Percentiles rank a stretch among this genome's conserved stretches.
These are phyloP conservation scores for Macrosteles quadrilineatus DNA, from an alignment of 1,140 invertebrate species.

Conservation along the genomic window DNA sequence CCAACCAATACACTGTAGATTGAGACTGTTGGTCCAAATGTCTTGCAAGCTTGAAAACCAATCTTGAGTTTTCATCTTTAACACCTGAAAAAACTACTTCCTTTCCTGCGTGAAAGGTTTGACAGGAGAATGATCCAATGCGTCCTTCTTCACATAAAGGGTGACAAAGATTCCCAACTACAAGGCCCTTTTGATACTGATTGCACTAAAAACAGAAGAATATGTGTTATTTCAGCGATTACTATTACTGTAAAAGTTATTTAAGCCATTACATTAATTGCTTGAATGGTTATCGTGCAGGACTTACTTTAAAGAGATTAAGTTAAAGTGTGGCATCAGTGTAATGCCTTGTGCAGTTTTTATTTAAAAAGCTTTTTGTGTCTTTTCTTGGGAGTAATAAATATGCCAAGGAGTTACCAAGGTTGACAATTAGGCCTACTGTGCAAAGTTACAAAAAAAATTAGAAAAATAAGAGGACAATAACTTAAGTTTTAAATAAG, in stretches of 20 bases:
- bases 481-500: no score
- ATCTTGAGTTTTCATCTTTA: conserved; percentile 52
- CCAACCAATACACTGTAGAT: conserved; percentile 51
- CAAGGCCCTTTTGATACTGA: conserved; percentile 52
- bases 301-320: neutral
- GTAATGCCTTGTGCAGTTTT: no score
- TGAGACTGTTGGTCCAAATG: conserved; percentile 6
- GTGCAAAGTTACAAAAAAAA: no score
- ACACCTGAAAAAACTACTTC: conserved; percentile 59
- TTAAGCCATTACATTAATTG: conserved; percentile 23
- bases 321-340: no score
- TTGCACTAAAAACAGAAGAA: conserved; percentile 56
- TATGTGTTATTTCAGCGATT: no score
- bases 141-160: conserved; percentile 56
- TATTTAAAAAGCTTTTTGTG: no score
- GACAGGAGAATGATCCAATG: conserved; percentile 57
- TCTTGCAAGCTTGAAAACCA: conserved; percentile 58
- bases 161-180: conserved; percentile 59
- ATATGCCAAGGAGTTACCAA: no score
- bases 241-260: neutral
- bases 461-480: no score
- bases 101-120: conserved; percentile 58
- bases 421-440: no score
- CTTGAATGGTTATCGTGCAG: neutral
- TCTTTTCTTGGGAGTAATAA: no score